Base-by-base conservation (phyloP, 1,140 invertebrate genomes). In the Drosophila yakuba region DNA sequence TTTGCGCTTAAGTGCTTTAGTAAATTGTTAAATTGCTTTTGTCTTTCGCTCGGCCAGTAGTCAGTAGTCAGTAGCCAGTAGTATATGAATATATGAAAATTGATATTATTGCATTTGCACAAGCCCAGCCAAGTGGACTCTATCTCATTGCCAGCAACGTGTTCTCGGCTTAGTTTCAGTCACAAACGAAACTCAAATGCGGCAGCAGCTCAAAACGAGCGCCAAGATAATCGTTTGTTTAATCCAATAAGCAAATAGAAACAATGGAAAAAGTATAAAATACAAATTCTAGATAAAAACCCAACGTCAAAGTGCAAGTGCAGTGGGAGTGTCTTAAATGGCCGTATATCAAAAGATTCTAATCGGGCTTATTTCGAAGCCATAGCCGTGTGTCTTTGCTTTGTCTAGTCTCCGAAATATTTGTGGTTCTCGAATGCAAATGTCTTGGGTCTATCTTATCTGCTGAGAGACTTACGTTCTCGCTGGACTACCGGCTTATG, bases 1-100 rank as follows among this genome's bases (percentile, higher is more conserved):
- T 89, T 88, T 89, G 64, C 74, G 69, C 84, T 89, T 84, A 89
- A 89, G 85, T 89, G 80, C 66, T 68, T 84, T 78, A 84, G 80
- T 89, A 89, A 83, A 89, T 89, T 89, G 80, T 89, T 89, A 89
- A 89, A 89, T 89, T 89, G 84, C 84, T 84, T 88, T 89, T 89
- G 84, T 89, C 84, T 89, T 88, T 89, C 66, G 69, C 38, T 41
- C 66, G 45, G 43, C 32, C 32, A 32, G 32, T 32, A 32, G 57
- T 7, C 28, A 32, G 28, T 32, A 32, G 57, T 7, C 28, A 32
- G 28, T 32, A 8, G 57, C 75, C 55, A 68, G 74, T 58, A 68
- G 74, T 58, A 80, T 69, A 83, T 80, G 61, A 84, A 88, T 83
- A 89, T 88, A 82, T 82, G 80, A 89, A 84, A 88, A 88, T 88